Base-by-base conservation (phyloP, 2,113 vertebrate species). In the Takifugu bimaculatus region DNA sequence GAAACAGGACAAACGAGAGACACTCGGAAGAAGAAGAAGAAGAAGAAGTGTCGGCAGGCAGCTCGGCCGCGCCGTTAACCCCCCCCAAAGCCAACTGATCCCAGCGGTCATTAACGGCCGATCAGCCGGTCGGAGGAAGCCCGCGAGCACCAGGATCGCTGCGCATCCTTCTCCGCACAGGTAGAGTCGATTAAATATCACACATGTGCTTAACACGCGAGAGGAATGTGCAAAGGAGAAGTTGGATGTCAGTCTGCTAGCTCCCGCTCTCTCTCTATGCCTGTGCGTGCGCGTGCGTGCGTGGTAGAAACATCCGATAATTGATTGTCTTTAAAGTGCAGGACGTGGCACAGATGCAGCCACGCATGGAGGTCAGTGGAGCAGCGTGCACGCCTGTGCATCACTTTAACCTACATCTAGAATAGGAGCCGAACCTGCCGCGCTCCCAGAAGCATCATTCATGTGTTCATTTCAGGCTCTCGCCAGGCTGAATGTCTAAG, bases 351-450 rank as follows among this genome's bases (percentile, higher is more conserved):
- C 56, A 63, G 65, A 15, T 74, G 35, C 56, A 28, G 42, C 43
- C 44, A 53, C 13, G 44, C 59, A 59, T 84, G 62, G 68, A 83
- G 81, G 87, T 83, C 83, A 88, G 72, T 77, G 78, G 77, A 78
- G 50, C 70, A 83, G 79, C 51, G 43, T 79, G 69, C 61, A 60
- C 50, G 13, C 15, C 70, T 65, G 73, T 78, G 73, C 84, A 85
- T 80, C 81, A 87, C 68, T 84, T 78, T 82, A 79, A 75, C 80
- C 83, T 50, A 79, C 10, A 75, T 80, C 68, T 55, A 50, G 57
- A 42, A 77, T 20, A 80, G 81, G 83, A 88, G 83, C 85, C 84
- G 80, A 81, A 81, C 83, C 77, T 78, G 68, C 10, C 83, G 20
- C 20, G 20, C 20, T 20, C 20, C 20, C 20, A 20, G 20, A 20